Base-by-base conservation (phyloP, 2,888 invertebrate species). In the Aporophyla nigra region DNA sequence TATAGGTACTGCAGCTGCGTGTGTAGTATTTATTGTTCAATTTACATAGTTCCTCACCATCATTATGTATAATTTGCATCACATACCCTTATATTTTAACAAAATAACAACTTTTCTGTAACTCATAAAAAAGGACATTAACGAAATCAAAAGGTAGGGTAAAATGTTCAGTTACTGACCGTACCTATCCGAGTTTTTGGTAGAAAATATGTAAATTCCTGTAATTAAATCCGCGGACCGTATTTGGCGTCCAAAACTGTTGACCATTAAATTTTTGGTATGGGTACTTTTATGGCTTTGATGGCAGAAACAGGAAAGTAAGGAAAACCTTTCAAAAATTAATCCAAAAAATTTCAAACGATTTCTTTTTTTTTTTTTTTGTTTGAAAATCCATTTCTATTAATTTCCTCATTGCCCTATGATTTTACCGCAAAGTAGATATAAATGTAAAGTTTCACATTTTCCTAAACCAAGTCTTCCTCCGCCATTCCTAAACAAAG, bases 141-240 rank as follows among this genome's bases (percentile, higher is more conserved):
- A 90, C 91, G 88, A 92, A 92, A 92, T 93, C 91, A 92, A 91
- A 93, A 91, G 91, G 91, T 90, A 90, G 90, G 90, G 90, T 91
- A 90, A 91, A 91, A 86, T 83, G 87, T 70, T 87, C 91, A 80
- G 88, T 90, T 88, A 88, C 90, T 69, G 89, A 76, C 87, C 88
- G 84, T 86, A 74, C 74, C 74, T 87, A 89, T 86, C 87, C 83
- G 87, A 86, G 89, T 90, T 90, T 88, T 84, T 80, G 86, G 84
- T 85, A 89, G 91, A 89, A 92, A 93, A 93, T 93, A 95, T 95
- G 95, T 93, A 93, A 95, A 95, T 95, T 90, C 90, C 69, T 82
- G 90, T 94, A 94, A 95, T 95, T 94, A 94, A 95, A 94, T 94
- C 90, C 87, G 85, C 86, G 86, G 89, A 89, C 91, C 91, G 90